Evolutionary conservation across 2,113 vertebrate genomes (phyloP).

Genomic region (Trematocara nigrifrons): DNA sequence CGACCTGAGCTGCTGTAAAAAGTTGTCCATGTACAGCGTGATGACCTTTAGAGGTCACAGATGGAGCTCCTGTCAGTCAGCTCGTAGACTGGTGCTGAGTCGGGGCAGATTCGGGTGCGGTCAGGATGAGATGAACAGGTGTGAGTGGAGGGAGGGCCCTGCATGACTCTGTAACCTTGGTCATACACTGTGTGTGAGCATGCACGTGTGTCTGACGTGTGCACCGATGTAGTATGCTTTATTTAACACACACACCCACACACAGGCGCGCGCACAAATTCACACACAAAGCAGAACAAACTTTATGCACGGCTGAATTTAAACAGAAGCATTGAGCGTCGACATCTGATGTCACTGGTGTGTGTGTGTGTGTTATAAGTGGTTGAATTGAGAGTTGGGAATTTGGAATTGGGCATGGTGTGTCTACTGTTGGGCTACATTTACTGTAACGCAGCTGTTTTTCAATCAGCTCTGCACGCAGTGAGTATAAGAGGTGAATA

Average conservation of each 20-base stretch:
- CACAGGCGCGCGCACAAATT: fast-evolving
- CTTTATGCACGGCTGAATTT: neutral
- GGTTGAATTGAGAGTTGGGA: slow-evolving; percentile 34
- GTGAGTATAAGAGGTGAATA: neutral
- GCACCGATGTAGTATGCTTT: neutral
- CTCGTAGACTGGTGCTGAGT: slow-evolving; percentile 33
- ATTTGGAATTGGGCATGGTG: slow-evolving; percentile 27
- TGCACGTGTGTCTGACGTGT: neutral
- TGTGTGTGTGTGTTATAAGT: neutral
- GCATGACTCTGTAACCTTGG: slow-evolving; percentile 47
- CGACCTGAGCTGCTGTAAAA: neutral
- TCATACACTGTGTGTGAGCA: neutral
- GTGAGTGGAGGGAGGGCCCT: slow-evolving; percentile 46
- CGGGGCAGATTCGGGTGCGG: slow-evolving; percentile 27
- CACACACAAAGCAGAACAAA: neutral
- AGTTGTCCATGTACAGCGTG: neutral
- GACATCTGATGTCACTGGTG: neutral
- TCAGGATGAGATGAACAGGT: slow-evolving; percentile 49
- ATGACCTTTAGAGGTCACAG: slow-evolving; percentile 43
- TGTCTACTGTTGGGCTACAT: slow-evolving; percentile 35
- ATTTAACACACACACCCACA: neutral
- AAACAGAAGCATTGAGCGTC: neutral
- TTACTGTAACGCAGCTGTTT: slow-evolving; percentile 31
- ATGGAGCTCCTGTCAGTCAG: slow-evolving; percentile 43
- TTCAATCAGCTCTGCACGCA: slow-evolving; percentile 22